Evolutionary conservation across 2,888 invertebrate species (phyloP), one percentile per base, ranked within the genome.

Genomic region (Dryobotodes eremita): DNA sequence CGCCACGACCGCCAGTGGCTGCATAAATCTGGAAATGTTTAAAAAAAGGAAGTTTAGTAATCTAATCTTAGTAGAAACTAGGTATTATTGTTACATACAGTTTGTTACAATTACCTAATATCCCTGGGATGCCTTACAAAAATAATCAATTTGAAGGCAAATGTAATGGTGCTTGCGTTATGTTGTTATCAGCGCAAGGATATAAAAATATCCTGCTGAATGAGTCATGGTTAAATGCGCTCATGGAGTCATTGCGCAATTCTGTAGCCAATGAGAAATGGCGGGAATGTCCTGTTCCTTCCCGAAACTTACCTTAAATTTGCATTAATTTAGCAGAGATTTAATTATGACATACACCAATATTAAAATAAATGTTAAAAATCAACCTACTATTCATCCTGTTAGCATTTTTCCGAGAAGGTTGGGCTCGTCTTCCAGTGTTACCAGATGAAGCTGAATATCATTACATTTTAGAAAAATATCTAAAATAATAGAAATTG

Each of bases 1-100:
- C 96, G 94, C 97, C 97, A 97, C 3, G 97, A 97, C 79, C 97
- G 93, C 94, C 97, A 97, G 89, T 97, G 97, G 81, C 97, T 97
- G 89, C 97, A 97, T 69, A 97, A 88, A 91, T 97, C 97, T 97
- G 92, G 61, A 93, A 81, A 36, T 50, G 11, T 36, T 20, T 15
- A 31, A 55, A 48, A 46, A 46, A 15, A 11, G 0, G 17, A 23
- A 26, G 48, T 59, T 68, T 59, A n/a, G 5, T 26, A 3, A 8
- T 17, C 1, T 15, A 55, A 62, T 48, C 7, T 31, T 31, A 50
- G 26, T 13, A 68, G n/a, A 8, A 13, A 26, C 10, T 26, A 20
- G 48, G 6, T 20, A 20, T 13, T 36, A 46, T 48, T 48, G 8
- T 36, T n/a, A n/a, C 36, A 20, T 50, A 50, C 4, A 42, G 20